phyloP scores from a whole-genome alignment of 2,113 vertebrate genomes.

The Psittacula cyanocephala region DNA sequence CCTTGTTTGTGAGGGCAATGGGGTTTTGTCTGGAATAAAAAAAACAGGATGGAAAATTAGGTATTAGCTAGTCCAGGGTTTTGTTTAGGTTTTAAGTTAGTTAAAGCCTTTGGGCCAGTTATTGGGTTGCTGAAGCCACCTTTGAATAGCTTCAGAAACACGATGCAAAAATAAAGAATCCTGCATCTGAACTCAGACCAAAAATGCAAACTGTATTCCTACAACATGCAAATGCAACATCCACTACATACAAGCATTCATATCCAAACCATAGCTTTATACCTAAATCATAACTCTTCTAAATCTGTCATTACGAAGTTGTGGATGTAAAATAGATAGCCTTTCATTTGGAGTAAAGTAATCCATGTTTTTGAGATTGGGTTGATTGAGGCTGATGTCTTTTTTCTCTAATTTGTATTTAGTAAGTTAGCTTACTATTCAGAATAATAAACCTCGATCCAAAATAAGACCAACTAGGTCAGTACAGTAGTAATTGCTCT shows the following conservation, averaged over 20 bases:
- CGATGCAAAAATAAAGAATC: background rate
- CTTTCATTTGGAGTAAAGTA: background rate
- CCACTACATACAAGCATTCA: background rate
- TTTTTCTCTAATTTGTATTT: background rate
- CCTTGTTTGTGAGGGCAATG: background rate
- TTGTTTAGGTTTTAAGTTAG: background rate
- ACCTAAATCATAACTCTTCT: background rate
- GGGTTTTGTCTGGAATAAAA: background rate
- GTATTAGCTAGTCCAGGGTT: background rate
- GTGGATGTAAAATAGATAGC: background rate
- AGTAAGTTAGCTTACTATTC: background rate
- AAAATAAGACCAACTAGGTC: conserved; percentile 6
- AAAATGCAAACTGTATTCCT: background rate
- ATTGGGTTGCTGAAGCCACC: background rate
- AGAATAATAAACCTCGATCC: background rate
- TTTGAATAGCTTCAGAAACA: background rate
- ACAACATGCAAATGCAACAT: background rate
- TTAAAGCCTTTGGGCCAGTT: background rate
- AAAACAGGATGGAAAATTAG: background rate
- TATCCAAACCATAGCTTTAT: background rate
- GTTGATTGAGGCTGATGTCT: background rate
- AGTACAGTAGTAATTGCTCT: background rate
- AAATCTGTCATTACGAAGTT: background rate
- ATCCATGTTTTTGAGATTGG: background rate
- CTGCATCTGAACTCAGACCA: background rate